Base-by-base conservation (phyloP, 2,113 vertebrate genomes). In the Eretmochelys imbricata region DNA sequence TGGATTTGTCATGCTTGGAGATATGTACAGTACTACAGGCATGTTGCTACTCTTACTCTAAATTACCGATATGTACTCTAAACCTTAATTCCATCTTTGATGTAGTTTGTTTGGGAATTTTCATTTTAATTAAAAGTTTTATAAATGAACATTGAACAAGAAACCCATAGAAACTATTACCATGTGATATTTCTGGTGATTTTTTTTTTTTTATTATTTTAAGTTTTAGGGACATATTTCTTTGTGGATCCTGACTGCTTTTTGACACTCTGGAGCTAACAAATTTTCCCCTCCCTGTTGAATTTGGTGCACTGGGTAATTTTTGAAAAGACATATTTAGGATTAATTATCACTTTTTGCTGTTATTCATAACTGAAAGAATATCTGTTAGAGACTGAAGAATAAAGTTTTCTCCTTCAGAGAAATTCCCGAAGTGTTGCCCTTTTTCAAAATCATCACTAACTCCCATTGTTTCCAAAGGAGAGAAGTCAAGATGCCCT, bases 51-150 rank as follows among this genome's bases (percentile, higher is more conserved):
- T 59, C 88, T 88, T 80, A 20, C 20, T 89, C 20, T 46, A 87
- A 69, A 5, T 72, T 48, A 55, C 17, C 69, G 87, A 25, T 27
- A 86, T 82, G 16, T 13, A 72, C 84, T 93, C 53, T 91, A 51
- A 87, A 75, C 75, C 17, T 88, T 53, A 84, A 84, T 62, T 8
- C 17, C 55, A 72, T 62, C 13, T 89, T 22, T 14, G 31, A 87
- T 35, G 31, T 35, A 35, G 6, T n/a, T n/a, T 17, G 7, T 69
- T 38, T 69, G 35, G 7, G 65, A 69, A 69, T 92, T 87, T 80
- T 42, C 7, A n/a, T 89, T 85, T 80, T 53, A 54, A 85, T 90
- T 59, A 82, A 69, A 38, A 76, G n/a, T 22, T 46, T 25, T 75
- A 22, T 42, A 76, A 76, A 20, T 46, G 11, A 75, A 5, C 69